Base-by-base conservation (phyloP, 2,113 vertebrate species). In the Geococcyx californianus region DNA sequence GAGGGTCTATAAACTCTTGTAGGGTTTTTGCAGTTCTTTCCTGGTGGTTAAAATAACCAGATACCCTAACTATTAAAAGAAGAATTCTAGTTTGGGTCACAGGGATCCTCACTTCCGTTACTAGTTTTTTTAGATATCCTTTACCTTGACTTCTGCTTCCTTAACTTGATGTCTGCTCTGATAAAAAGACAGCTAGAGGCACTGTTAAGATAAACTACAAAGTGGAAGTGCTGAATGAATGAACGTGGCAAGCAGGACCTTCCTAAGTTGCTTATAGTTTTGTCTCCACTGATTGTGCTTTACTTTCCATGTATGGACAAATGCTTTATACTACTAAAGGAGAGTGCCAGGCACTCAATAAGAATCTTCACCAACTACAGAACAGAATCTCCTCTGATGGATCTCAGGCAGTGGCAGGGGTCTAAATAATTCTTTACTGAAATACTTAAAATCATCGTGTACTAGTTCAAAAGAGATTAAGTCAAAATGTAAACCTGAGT, bases 181-280 rank as follows among this genome's bases (percentile, higher is more conserved):
- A 76, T 95, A 82, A 79, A 88, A 95, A 63, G 56, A 40, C 16
- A 76, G n/a, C 51, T 70, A n/a, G 26, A 85, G 88, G 49, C 21
- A 42, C 77, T 63, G 93, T 75, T 54, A 60, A 85, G 88, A 67
- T 73, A 91, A 94, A 64, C 25, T 77, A 55, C 69, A 86, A 93
- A 93, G 91, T 72, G 63, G 73, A 95, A 97, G 88, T 55, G 60
- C 29, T 77, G 51, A 76, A 86, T 21, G 47, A 93, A 26, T 68
- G 93, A 87, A 81, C 49, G 74, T 5, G 88, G 26, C 74, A 93
- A 88, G 75, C 5, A 82, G 20, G 76, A 76, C 24, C n/a, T 69
- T 58, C 12, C 0, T 45, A 64, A 82, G 34, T 74, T 91, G 62
- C 64, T 63, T 59, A 28, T 12, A 31, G 14, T 36, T 93, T 84